phyloP scores from a whole-genome alignment of 2,113 vertebrate species.

The Circaetus gallicus region DNA sequence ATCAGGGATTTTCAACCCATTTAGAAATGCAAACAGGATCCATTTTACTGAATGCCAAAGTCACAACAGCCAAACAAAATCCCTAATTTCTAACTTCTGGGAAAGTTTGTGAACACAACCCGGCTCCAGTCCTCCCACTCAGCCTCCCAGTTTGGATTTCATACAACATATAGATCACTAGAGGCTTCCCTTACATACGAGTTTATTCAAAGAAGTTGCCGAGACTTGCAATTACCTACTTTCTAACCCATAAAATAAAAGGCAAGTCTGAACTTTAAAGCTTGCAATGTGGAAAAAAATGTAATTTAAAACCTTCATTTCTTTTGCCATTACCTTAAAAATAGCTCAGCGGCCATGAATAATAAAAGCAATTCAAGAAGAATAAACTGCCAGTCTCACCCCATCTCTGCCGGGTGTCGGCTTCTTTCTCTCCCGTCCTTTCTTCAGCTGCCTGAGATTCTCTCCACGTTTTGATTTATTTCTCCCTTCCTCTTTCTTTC shows the following conservation, averaged over 20 bases:
- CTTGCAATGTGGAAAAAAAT: not conserved
- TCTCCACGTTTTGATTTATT: not conserved
- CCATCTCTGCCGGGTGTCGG: conserved; percentile 23
- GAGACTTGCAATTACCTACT: not conserved
- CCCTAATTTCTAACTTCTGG: not conserved
- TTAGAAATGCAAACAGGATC: not conserved
- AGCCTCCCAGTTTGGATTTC: not conserved
- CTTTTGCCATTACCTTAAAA: not conserved
- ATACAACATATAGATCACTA: not conserved
- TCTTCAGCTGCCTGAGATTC: not conserved
- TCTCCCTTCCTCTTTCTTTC: conserved; percentile 30
- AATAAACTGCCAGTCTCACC: conserved; percentile 15
- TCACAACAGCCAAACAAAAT: not conserved
- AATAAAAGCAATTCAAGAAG: not conserved
- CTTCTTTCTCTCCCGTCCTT: not conserved
- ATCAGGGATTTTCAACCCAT: not conserved
- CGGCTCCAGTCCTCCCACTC: not conserved
- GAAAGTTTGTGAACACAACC: not conserved
- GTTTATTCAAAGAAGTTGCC: not conserved
- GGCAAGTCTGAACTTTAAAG: not conserved
- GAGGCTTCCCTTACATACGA: not conserved
- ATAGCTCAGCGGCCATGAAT: not conserved
- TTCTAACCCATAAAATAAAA: not conserved
- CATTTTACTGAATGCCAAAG: not conserved
- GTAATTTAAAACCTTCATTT: not conserved